Conservation (phyloP, 2,113 vertebrate genomes). For the Daboia siamensis region DNA sequence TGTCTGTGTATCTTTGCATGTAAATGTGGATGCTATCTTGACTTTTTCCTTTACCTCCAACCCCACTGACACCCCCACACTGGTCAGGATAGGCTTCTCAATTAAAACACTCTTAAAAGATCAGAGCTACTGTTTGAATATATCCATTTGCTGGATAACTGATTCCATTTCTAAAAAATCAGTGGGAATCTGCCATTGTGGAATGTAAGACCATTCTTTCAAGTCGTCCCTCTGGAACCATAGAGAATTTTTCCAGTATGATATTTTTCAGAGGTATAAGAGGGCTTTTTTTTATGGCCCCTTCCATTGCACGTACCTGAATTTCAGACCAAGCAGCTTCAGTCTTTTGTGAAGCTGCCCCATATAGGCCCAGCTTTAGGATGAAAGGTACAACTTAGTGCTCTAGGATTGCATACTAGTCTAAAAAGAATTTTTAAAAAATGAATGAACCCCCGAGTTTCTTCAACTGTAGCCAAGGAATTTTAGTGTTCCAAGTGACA, state of each 20-base stretch:
- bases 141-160: no score
- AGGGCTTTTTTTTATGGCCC: neutral
- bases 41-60: neutral
- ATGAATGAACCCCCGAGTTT: neutral
- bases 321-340: neutral
- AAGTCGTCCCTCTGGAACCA: neutral
- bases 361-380: neutral
- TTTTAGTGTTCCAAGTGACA: neutral
- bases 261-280: neutral
- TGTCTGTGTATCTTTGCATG: neutral
- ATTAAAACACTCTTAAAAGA: neutral
- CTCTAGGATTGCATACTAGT: neutral
- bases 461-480: neutral
- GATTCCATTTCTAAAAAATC: no score
- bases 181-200: no score
- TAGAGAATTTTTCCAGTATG: neutral
- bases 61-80: neutral
- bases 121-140: neutral
- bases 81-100: neutral
- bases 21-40: neutral
- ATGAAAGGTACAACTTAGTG: neutral
- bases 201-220: neutral
- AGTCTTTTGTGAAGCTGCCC: neutral
- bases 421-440: neutral
- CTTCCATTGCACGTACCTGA: neutral